Percentiles rank a stretch among this genome's conserved stretches.
Evolutionary conservation across 1,140 invertebrate genomes (phyloP).

Genomic region (Nephila pilipes): DNA sequence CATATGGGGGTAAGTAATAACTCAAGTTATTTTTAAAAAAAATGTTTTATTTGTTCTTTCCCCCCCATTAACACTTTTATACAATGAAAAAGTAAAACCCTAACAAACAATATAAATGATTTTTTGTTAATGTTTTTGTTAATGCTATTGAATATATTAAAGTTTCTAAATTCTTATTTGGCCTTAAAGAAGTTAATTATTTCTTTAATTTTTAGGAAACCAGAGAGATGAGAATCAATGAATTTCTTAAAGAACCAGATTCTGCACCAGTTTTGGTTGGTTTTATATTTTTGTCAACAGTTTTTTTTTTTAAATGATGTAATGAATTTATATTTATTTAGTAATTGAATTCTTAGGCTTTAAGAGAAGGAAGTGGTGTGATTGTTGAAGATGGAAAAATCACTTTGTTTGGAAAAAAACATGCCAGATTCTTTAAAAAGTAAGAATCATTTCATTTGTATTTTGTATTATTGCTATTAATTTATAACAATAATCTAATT

Average conservation of each 20-base stretch:
- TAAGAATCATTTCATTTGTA: constrained; percentile 80
- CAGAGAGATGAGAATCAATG: constrained; percentile 85
- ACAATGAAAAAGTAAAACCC: too few relatives aligned
- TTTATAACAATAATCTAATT: background rate
- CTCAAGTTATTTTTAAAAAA: background rate
- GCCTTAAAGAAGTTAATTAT: too few relatives aligned
- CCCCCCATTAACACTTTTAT: too few relatives aligned
- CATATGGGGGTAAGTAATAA: constrained; percentile 87
- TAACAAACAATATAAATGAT: too few relatives aligned
- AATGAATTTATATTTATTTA: background rate
- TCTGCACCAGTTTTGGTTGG: constrained; percentile 84
- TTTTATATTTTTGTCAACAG: background rate
- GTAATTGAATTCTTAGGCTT: constrained; percentile 81
- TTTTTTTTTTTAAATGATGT: background rate
- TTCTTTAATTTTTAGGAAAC: constrained; percentile 83
- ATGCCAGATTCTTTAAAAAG: constrained; percentile 86
- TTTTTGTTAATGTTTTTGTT: too few relatives aligned
- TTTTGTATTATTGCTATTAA: background rate
- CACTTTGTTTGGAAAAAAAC: constrained; percentile 84
- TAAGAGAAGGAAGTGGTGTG: constrained; percentile 87
- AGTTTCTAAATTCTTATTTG: too few relatives aligned
- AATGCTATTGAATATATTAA: too few relatives aligned
- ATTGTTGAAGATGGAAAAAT: constrained; percentile 85
- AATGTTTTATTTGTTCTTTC: too few relatives aligned
- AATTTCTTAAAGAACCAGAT: constrained; percentile 85